Evolutionary conservation across 2,797 vertebrate species (phyloP).

Genomic region (Naso thynnoides): DNA sequence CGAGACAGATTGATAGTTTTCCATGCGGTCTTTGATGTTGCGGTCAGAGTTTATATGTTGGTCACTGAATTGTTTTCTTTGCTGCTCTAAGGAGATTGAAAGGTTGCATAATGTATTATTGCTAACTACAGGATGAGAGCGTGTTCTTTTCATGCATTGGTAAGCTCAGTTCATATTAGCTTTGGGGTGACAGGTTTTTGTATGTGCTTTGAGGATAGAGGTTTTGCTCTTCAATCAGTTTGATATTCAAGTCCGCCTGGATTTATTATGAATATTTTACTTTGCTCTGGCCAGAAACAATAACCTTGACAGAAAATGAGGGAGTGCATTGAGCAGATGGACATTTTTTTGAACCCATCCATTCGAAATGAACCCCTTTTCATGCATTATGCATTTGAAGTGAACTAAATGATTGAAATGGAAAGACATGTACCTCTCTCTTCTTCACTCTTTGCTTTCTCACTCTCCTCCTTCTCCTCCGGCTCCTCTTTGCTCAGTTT

Average conservation of each 20-base stretch:
- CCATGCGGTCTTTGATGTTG: too few relatives aligned
- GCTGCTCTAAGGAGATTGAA: too few relatives aligned
- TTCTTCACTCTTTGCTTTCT: slow-evolving; percentile 80
- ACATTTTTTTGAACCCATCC: slow-evolving; percentile 29
- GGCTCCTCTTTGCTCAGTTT: slow-evolving; percentile 82
- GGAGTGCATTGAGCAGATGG: slow-evolving; percentile 12
- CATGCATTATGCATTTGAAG: slow-evolving; percentile 26
- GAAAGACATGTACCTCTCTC: slow-evolving; percentile 65
- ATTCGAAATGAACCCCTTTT: slow-evolving; percentile 34
- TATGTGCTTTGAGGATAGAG: background rate
- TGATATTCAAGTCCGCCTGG: background rate
- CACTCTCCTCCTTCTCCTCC: slow-evolving; percentile 79
- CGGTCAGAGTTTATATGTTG: too few relatives aligned
- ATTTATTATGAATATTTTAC: slow-evolving; percentile 25
- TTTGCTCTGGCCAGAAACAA: background rate
- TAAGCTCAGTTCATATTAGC: too few relatives aligned
- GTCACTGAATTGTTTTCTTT: too few relatives aligned
- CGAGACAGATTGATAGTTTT: too few relatives aligned
- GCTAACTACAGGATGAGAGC: too few relatives aligned
- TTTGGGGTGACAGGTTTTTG: too few relatives aligned
- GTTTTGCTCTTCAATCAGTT: background rate
- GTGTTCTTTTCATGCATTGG: too few relatives aligned
- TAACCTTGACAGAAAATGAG: slow-evolving; percentile 6
- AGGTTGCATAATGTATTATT: too few relatives aligned
- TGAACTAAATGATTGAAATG: slow-evolving; percentile 4